Evolutionary conservation across 2,113 vertebrate genomes (phyloP), one percentile per base, ranked within the genome.

Genomic region (Varanus komodoensis): DNA sequence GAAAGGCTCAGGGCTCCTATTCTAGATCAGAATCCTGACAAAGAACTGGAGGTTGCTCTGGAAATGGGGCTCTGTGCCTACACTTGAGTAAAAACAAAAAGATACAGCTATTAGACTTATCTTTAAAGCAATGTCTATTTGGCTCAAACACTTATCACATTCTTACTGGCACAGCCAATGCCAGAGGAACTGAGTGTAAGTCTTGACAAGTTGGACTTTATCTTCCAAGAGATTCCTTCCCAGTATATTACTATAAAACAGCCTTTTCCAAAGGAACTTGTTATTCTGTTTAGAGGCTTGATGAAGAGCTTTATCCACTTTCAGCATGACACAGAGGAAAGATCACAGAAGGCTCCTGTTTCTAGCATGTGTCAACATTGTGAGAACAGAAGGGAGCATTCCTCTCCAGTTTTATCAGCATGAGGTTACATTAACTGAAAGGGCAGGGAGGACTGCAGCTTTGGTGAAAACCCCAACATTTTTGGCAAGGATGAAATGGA

Each of bases 131-230:
- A 61, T 12, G 11, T 8, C 57, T 61, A 15, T 61, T 64, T 64
- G 61, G 61, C 61, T 4, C 17, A 5, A 64, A 64, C 8, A 82
- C 27, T 82, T 52, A 80, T 79, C 48, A 78, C 2, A 84, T 79
- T 57, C 61, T 86, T 81, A 52, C 14, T 17, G 84, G 74, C 74
- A 44, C 48, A 54, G 15, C 6, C 83, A 84, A 75, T 88, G 71
- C n/a, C 0, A 0, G 25, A 25, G 57, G 68, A 27, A 34, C 81
- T 75, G 14, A 71, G 0, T 83, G 52, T 79, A 87, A 44, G 48
- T 82, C 69, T 4, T 5, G 89, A 86, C 52, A 86, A 0, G 0
- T 38, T 3, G 54, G 91, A 61, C 84, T 74, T 44, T 78, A 27
- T 0, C 0, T 87, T 81, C 38, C 7, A 71, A n/a, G 8, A 27